phyloP scores from a whole-genome alignment of 2,113 vertebrate genomes.

The Himantopus leucocephalus region DNA sequence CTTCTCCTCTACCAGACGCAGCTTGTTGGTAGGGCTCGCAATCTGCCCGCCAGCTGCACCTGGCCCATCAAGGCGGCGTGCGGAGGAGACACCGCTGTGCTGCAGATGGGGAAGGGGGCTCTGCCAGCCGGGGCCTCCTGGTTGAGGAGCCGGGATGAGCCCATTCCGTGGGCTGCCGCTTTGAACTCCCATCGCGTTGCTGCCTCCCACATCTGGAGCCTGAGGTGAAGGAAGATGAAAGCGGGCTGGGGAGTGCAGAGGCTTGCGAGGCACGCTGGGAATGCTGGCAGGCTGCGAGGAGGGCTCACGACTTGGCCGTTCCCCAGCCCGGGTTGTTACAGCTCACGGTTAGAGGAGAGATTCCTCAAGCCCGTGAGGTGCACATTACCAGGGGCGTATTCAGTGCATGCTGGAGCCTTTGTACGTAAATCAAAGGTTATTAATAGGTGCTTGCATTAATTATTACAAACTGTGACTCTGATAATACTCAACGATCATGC shows the following conservation, averaged over 20 bases:
- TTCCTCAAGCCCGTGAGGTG: too few species aligned
- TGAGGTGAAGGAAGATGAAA: constrained; percentile 58
- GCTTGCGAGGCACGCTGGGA: constrained; percentile 20
- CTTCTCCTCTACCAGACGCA: background rate
- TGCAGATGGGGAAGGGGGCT: background rate
- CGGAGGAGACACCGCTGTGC: background rate
- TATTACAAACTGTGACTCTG: background rate
- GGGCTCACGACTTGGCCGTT: background rate
- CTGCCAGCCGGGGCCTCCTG: background rate
- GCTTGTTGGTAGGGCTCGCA: background rate
- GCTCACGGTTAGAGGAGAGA: background rate
- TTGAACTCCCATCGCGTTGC: constrained; percentile 7
- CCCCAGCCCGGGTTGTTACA: background rate
- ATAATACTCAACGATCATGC: background rate
- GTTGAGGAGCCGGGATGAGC: background rate
- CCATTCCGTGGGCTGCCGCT: background rate
- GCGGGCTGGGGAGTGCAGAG: background rate
- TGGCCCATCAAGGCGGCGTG: background rate
- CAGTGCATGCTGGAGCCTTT: background rate
- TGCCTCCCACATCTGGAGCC: constrained; percentile 59
- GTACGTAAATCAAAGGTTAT: background rate
- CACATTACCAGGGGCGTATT: background rate
- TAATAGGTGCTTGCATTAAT: background rate
- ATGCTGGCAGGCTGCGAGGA: background rate
- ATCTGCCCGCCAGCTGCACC: constrained; percentile 15